Evolutionary conservation across 2,888 invertebrate species (phyloP), one percentile per base, ranked within the genome.

Genomic region (Heliconius charithonia): DNA sequence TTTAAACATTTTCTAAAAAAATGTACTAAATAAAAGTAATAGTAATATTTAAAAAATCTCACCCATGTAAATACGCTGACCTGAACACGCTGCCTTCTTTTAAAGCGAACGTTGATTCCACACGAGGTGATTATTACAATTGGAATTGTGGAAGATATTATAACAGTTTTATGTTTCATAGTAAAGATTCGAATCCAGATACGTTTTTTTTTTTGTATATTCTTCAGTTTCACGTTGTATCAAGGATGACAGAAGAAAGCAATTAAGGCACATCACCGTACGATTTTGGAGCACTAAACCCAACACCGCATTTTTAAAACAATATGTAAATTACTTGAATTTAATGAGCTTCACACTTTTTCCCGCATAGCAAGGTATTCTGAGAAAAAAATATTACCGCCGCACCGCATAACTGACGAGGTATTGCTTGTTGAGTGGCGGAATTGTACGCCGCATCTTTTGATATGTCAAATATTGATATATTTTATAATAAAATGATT

Each of bases 81-180:
- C 87, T 85, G 85, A 79, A 85, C 81, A 77, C 85, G 80, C 83
- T 85, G 85, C 87, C 86, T 84, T 82, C 84, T 85, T 86, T 86
- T 86, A 87, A 87, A 88, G 69, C 87, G 89, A 89, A 88, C 87
- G 86, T 86, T 69, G 69, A 45, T 45, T 83, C 41, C 85, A 87
- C 86, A 88, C 87, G 81, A 81, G 79, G 79, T 12, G 82, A 81
- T 76, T 66, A 77, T 77, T 79, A 76, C 27, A 19, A 63, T 51
- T 51, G 22, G 51, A 51, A 32, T 37, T 13, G 41, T 41, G 3
- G 4, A 29, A 9, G 25, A 70, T 27, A 51, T 70, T 70, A 10
- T 25, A 74, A 37, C 22, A 9, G 22, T 59, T 59, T 59, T 59
- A n/a, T 59, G n/a, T 59, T 59, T 22, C 10, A 10, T 56, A 56